Percentiles rank a stretch among this genome's conserved stretches.
phyloP scores from a whole-genome alignment of 2,113 vertebrate species.

The Erythrocercus mccallii region DNA sequence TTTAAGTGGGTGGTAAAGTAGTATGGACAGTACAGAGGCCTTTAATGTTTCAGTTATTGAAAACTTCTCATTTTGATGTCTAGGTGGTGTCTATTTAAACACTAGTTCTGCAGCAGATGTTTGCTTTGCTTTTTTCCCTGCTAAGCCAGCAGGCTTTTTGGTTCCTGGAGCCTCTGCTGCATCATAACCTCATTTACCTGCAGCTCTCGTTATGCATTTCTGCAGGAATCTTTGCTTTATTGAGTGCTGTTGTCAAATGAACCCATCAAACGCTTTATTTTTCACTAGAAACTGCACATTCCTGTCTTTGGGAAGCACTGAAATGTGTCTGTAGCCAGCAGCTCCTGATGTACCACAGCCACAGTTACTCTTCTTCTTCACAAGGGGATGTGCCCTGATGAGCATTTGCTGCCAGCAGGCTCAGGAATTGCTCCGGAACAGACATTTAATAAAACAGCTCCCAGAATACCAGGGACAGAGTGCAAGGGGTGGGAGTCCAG shows the following conservation, averaged over 20 bases:
- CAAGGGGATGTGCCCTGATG: neutral
- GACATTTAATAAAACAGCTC: neutral
- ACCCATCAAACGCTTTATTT: neutral
- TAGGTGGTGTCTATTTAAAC: neutral
- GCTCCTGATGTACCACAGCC: neutral
- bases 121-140: neutral
- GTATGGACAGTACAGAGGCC: neutral
- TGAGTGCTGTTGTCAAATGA: neutral
- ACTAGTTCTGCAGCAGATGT: neutral
- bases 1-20: slow-evolving; percentile 17
- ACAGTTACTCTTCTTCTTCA: neutral
- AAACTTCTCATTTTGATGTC: neutral
- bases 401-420: slow-evolving; percentile 1
- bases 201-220: neutral
- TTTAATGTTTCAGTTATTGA: neutral
- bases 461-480: neutral
- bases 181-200: neutral
- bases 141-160: neutral
- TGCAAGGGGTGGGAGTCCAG: neutral
- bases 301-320: neutral
- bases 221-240: neutral
- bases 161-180: neutral
- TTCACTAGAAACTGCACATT: neutral
- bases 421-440: neutral
- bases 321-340: neutral